Evolutionary conservation across 2,113 vertebrate species (phyloP).

Genomic region (Hiodon tergisus): DNA sequence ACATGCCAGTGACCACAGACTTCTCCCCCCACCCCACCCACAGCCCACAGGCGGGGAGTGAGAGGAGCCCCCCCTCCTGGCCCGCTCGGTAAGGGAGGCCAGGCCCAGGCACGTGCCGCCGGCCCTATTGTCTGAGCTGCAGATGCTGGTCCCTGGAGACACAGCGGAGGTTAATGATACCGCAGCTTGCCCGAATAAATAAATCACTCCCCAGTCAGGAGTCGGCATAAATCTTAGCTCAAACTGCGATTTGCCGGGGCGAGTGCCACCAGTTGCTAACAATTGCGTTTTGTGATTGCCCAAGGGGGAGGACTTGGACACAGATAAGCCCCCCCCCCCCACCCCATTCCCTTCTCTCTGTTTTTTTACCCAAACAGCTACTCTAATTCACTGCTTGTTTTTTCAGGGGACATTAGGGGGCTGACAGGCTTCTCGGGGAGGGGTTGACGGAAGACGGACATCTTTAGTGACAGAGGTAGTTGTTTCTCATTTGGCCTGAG

Average conservation of each 20-base stretch:
- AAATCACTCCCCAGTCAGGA: slow-evolving; percentile 56
- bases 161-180: slow-evolving; percentile 68
- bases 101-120: slow-evolving; percentile 38
- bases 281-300: slow-evolving; percentile 57
- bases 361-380: slow-evolving; percentile 41
- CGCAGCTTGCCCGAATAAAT: slow-evolving; percentile 57
- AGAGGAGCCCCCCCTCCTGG: not conserved
- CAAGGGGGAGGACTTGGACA: slow-evolving; percentile 47
- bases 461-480: slow-evolving; percentile 51
- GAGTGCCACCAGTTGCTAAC: slow-evolving; percentile 69
- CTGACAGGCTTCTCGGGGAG: slow-evolving; percentile 57
- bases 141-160: slow-evolving; percentile 60
- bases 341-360: slow-evolving; percentile 23
- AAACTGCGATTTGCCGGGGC: slow-evolving; percentile 55
- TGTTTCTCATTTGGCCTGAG: slow-evolving; percentile 46
- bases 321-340: slow-evolving; percentile 50
- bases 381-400: slow-evolving; percentile 68
- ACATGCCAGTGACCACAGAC: slow-evolving; percentile 37
- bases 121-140: slow-evolving; percentile 56
- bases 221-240: slow-evolving; percentile 68
- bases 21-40: slow-evolving; percentile 13
- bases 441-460: slow-evolving; percentile 27
- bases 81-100: slow-evolving; percentile 29
- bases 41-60: not conserved
- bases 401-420: slow-evolving; percentile 67